Evolutionary conservation across 1,140 invertebrate species (phyloP), one percentile per base, ranked within the genome.

Genomic region (Drosophila sp.): DNA sequence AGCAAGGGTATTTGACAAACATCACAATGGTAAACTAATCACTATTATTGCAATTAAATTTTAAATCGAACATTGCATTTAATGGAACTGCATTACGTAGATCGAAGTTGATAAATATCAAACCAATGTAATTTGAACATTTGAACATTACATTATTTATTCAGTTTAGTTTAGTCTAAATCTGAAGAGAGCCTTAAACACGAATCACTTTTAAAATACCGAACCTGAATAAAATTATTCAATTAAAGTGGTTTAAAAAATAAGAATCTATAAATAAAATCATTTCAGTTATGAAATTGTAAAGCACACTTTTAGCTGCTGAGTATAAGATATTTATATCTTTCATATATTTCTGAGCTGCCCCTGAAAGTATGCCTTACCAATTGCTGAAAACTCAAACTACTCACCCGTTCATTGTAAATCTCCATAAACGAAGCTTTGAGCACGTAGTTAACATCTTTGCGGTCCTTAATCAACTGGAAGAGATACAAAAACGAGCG

Each of bases 401-500:
- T 38, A 72, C 81, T 77, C 81, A 98, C 97, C 94, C 98, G 97
- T 93, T 98, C 97, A 90, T 98, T 98, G 92, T 98, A 98, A 62
- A 98, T 98, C 94, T 98, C 97, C 71, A 99, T 93, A 93, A 98
- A 98, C 73, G 97, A 98, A 59, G 98, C 96, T 92, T 97, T 97
- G 32, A 99, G 93, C 32, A 98, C 94, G 92, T 98, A 97, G 90
- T 97, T 95, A 57, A 94, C 94, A 48, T 96, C 95, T 25, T 95
- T 94, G 69, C 95, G 94, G 89, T 95, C 95, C 91, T 95, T 94
- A 50, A 97, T 94, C 75, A 97, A 93, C 90, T 96, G 94, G 92
- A 98, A 98, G 58, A 98, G 94, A 92, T 98, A 97, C 62, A 97
- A 94, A 92, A 98, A 98, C 0, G 97, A 96, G 14, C 97, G 94